Percentiles rank a stretch among this genome's conserved stretches.
Evolutionary conservation across 1,140 invertebrate species (phyloP).

Genomic region (Drosophila arawakana): DNA sequence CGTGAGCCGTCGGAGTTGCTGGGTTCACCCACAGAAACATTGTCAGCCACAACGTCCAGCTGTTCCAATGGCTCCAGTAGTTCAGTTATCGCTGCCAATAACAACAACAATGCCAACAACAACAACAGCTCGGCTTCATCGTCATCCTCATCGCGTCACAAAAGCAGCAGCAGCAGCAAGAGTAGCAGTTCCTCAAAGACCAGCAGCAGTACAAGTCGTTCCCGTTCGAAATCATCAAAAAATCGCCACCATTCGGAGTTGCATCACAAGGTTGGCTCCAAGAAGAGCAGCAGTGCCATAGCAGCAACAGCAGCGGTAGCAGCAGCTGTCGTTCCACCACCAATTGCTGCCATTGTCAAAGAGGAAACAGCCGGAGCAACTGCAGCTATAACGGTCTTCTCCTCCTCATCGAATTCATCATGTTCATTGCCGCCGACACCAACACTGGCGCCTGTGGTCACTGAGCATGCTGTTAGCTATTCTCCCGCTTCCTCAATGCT

Average conservation of each 20-base stretch:
- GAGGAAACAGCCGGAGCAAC: constrained; percentile 32
- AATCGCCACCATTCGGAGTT: constrained; percentile 68
- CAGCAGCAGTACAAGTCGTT: constrained; percentile 66
- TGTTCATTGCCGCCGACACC: constrained; percentile 76
- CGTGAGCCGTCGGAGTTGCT: constrained; percentile 17
- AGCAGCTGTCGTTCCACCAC: not conserved
- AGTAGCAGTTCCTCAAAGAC: constrained; percentile 73
- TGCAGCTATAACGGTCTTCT: constrained; percentile 64
- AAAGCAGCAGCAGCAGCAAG: constrained; percentile 77
- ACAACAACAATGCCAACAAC: constrained; percentile 28
- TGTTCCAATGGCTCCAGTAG: constrained; percentile 70
- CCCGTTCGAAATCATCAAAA: constrained; percentile 78
- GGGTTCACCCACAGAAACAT: constrained; percentile 63
- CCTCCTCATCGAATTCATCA: constrained; percentile 79
- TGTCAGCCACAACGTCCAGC: constrained; percentile 59
- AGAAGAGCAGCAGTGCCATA: constrained; percentile 49
- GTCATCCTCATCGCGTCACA: constrained; percentile 73
- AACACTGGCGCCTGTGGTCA: constrained; percentile 31
- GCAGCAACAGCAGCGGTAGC: constrained; percentile 10
- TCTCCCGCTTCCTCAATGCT: constrained; percentile 48
- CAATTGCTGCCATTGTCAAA: constrained; percentile 30
- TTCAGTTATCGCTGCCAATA: constrained; percentile 29
- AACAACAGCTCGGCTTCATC: constrained; percentile 56
- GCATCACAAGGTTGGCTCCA: constrained; percentile 63
- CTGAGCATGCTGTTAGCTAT: constrained; percentile 37